A percentile compares a stretch with the other conserved stretches of the same genome.
Conservation (phyloP, 2,113 vertebrate genomes). For the Arizona elegans region DNA sequence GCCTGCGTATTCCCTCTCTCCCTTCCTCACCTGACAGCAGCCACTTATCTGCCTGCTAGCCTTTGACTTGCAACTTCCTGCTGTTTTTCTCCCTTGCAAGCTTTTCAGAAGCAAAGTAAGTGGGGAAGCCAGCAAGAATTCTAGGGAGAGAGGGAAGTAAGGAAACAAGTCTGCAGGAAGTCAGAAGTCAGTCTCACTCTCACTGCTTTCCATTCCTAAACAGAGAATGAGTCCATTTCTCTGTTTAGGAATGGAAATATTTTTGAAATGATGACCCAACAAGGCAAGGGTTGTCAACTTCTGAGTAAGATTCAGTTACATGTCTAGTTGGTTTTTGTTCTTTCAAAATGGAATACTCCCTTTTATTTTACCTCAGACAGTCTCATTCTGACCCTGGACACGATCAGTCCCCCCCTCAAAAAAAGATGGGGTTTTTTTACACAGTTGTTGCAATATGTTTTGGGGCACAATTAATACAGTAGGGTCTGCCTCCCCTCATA, state of each 20-base stretch:
- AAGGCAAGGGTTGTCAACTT: neutral
- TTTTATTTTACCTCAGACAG: neutral
- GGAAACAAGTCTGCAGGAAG: neutral
- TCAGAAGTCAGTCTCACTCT: neutral
- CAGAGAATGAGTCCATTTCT: too few relatives aligned
- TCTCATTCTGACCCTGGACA: neutral
- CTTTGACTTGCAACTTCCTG: neutral
- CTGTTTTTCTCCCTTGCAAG: neutral
- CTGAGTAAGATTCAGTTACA: neutral
- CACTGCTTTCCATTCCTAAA: too few relatives aligned
- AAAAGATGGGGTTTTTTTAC: too few relatives aligned
- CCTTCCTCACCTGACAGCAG: neutral
- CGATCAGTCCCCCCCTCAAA: neutral
- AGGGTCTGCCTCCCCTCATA: neutral
- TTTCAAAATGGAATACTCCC: neutral
- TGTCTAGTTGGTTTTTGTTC: neutral
- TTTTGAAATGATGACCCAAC: neutral
- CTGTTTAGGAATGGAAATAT: neutral
- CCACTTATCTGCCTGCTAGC: neutral
- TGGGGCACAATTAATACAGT: neutral
- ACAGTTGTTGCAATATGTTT: neutral
- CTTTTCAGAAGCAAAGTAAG: neutral
- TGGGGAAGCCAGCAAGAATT: neutral
- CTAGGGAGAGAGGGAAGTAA: neutral
- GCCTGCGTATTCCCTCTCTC: neutral